phyloP scores from a whole-genome alignment of 2,888 invertebrate genomes.

The Baronia brevicornis region DNA sequence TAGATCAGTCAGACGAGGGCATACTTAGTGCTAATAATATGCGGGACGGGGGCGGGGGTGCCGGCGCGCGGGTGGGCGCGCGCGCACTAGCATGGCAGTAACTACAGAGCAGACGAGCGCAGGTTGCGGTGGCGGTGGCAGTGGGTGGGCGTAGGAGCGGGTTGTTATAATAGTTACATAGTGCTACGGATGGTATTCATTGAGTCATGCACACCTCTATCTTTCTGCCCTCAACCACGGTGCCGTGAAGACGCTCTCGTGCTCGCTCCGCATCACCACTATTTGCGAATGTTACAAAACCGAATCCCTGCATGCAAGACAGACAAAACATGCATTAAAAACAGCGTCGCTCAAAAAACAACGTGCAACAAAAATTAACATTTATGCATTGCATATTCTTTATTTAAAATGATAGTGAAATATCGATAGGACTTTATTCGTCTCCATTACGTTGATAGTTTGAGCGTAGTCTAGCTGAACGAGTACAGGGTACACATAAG shows the following conservation, averaged over 20 bases:
- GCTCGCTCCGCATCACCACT: conserved; percentile 99
- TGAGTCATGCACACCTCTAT: conserved; percentile 99
- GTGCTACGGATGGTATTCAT: conserved; percentile 78
- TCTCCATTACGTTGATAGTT: conserved; percentile 72
- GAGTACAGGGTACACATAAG: conserved; percentile 68
- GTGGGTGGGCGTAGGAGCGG: conserved; percentile 74
- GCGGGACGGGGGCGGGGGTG: conserved; percentile 28
- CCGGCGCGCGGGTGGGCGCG: no score
- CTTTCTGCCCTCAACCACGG: conserved; percentile 99
- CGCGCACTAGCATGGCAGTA: conserved; percentile 68
- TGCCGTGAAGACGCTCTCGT: conserved; percentile 99
- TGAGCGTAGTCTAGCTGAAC: conserved; percentile 74
- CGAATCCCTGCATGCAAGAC: conserved; percentile 99
- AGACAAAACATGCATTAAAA: conserved; percentile 96
- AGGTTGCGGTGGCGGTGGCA: conserved; percentile 65
- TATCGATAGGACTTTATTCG: conserved; percentile 65
- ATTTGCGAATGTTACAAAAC: conserved; percentile 99
- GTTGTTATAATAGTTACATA: conserved; percentile 80
- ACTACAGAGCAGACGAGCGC: conserved; percentile 76
- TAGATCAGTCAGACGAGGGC: conserved; percentile 50
- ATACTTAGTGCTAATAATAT: conserved; percentile 65
- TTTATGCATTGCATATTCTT: conserved; percentile 77
- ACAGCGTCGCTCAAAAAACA: conserved; percentile 86
- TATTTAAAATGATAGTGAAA: conserved; percentile 68
- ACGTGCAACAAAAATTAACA: conserved; percentile 85